Conservation (phyloP, 2,888 invertebrate genomes). For the Argyresthia goedartella region DNA sequence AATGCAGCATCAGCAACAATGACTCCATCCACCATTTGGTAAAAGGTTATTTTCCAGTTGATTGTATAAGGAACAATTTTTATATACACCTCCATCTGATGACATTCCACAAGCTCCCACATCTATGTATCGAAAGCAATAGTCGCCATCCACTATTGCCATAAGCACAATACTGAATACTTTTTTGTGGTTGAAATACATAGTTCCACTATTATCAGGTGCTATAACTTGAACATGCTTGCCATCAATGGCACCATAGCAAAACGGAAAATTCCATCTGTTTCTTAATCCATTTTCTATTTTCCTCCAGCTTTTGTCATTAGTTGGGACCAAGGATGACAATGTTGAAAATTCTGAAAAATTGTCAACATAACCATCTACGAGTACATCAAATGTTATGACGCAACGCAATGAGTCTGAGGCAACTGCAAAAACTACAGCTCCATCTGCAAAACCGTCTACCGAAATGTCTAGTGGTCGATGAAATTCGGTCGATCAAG, state of each 20-base stretch:
- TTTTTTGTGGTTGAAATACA: slow-evolving; percentile 23
- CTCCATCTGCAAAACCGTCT: no score
- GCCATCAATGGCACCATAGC: slow-evolving; percentile 24
- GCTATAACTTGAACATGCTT: slow-evolving; percentile 24
- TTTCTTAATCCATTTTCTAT: slow-evolving; percentile 20
- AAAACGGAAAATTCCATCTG: slow-evolving; percentile 24
- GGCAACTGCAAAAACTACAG: no score
- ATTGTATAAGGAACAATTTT: slow-evolving; percentile 15
- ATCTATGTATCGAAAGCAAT: slow-evolving; percentile 15
- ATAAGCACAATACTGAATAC: slow-evolving; percentile 15
- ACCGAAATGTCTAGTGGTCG: no score
- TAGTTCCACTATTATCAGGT: slow-evolving; percentile 17
- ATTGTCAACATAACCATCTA: no score
- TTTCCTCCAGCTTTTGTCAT: slow-evolving; percentile 18
- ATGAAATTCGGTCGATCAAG: no score
- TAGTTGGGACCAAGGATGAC: slow-evolving; percentile 14
- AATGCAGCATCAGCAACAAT: slow-evolving; percentile 17
- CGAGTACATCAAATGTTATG: no score
- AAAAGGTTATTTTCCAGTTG: slow-evolving; percentile 15
- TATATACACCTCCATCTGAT: slow-evolving; percentile 15
- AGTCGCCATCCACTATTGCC: slow-evolving; percentile 17
- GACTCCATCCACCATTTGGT: slow-evolving; percentile 15
- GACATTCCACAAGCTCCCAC: slow-evolving; percentile 16
- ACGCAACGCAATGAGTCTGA: no score
- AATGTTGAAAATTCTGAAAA: no score